These are phyloP conservation scores for Poeciliopsis turneri DNA, from an alignment of 2,797 vertebrate genomes.

Conservation along the genomic window DNA sequence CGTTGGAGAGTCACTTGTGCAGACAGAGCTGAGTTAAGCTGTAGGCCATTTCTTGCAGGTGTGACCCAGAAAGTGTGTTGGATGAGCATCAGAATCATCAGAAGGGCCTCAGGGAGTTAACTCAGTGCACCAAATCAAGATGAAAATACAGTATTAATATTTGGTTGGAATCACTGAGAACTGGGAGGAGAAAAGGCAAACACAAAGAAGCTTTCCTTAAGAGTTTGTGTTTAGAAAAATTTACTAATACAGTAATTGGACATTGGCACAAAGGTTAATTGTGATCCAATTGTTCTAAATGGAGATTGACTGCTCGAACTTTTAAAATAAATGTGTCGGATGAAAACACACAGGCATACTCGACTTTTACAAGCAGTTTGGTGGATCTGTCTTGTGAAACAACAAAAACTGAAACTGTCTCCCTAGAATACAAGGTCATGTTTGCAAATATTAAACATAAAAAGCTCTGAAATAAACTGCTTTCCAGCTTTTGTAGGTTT, in stretches of 20 bases:
- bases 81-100: slow-evolving; percentile 53
- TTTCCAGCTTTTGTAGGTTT: neutral
- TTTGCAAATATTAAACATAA: neutral
- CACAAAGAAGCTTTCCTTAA: slow-evolving; percentile 14
- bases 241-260: neutral
- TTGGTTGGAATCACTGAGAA: slow-evolving; percentile 42
- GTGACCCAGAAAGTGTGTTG: slow-evolving; percentile 66
- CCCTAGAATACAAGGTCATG: neutral
- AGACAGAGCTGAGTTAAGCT: slow-evolving; percentile 31
- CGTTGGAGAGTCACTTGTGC: slow-evolving; percentile 47
- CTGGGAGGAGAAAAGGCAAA: slow-evolving; percentile 14
- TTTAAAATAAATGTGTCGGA: neutral
- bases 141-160: slow-evolving; percentile 61
- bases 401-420: neutral
- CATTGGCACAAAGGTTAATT: slow-evolving; percentile 15
- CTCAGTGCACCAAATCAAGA: slow-evolving; percentile 44
- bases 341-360: neutral
- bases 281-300: slow-evolving; percentile 2
- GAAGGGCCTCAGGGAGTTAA: slow-evolving; percentile 40
- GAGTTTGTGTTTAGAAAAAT: slow-evolving; percentile 2
- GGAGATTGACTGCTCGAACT: neutral
- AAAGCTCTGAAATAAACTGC: neutral
- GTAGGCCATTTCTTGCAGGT: slow-evolving; percentile 58
- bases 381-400: neutral
- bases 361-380: neutral